Base-by-base conservation (phyloP, 2,888 invertebrate species). In the Ormyrus pomaceus region DNA sequence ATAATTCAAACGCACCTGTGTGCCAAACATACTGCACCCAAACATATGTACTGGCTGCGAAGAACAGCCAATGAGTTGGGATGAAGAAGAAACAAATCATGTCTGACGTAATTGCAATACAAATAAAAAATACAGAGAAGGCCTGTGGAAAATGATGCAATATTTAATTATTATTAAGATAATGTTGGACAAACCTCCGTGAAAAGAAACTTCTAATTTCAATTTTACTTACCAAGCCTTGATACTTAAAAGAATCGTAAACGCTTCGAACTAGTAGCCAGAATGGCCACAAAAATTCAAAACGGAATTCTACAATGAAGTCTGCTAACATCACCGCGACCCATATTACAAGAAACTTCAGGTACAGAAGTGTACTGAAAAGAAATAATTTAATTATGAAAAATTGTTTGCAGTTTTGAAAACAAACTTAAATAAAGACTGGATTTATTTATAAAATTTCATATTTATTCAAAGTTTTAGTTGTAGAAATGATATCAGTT, bases 1-100 rank as follows among this genome's bases (percentile, higher is more conserved):
- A 46, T 9, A 65, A 69, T 77, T 58, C 45, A 50, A 72, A 85
- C 85, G 92, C 91, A 96, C 98, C 98, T 93, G 98, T 97, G 92
- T 97, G 97, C 98, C 98, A 99, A 84, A 98, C 97, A 91, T 97
- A 98, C 92, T 99, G 98, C 89, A 99, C 97, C 98, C 98, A 99
- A 84, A 99, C 98, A 92, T 99, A 99, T 88, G 98, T 98, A 92
- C 98, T 98, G 88, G 99, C 99, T 83, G 97, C 96, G 91, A 99
- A 98, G 92, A 99, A 98, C 91, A 98, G 94, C 96, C 98, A 98
- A 91, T 98, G 97, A 87, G 98, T 95, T 85, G 99, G 99, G 93
- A 99, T 98, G 92, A 99, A 98, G 93, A 99, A 97, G 93, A 97
- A 98, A 93, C 98, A 99, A 92, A 99, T 95, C 94, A 99, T 96